Base-by-base conservation (phyloP, 2,888 invertebrate genomes). In the Podotricha telesiphe region DNA sequence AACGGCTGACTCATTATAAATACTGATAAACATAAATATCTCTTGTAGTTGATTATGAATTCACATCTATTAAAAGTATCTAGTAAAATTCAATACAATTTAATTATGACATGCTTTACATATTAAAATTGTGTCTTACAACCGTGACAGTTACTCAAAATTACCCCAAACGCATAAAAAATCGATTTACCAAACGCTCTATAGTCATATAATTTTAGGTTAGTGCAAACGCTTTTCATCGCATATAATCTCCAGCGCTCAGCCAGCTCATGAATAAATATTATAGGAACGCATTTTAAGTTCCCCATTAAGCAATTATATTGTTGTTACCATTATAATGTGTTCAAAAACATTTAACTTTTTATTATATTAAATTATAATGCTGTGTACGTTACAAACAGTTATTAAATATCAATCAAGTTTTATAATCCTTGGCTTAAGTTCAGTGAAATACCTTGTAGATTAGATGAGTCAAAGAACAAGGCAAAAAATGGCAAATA, bases 321-420 rank as follows among this genome's bases (percentile, higher is more conserved):
- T 82, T 76, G 88, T 87, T 90, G 88, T 90, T 90, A 87, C 82
- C 86, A 88, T 87, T 87, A 89, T 85, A 80, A 89, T 87, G 86
- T 89, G 91, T 88, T 90, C 78, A 82, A 89, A 91, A 90, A 87
- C 89, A 89, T 92, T 93, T 91, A 91, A 91, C 89, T 92, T 92
- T 93, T 92, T 92, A 92, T 90, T 88, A 86, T 86, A 83, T 78
- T 85, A 86, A 88, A 91, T 91, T 90, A 88, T 87, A 22, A 73
- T 75, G 76, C 79, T 89, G 92, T 89, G 91, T 90, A 82, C 78
- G 81, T 84, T 83, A 83, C 81, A 86, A 85, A 80, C 78, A 68
- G 77, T 86, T 81, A 91, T 92, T 93, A 93, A 89, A 92, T 91
- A 91, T 90, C 92, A 90, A 91, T 92, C 91, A 90, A 79, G 82